Evolutionary conservation across 2,888 invertebrate genomes (phyloP).

Genomic region (Caenorhabditis sp.): DNA sequence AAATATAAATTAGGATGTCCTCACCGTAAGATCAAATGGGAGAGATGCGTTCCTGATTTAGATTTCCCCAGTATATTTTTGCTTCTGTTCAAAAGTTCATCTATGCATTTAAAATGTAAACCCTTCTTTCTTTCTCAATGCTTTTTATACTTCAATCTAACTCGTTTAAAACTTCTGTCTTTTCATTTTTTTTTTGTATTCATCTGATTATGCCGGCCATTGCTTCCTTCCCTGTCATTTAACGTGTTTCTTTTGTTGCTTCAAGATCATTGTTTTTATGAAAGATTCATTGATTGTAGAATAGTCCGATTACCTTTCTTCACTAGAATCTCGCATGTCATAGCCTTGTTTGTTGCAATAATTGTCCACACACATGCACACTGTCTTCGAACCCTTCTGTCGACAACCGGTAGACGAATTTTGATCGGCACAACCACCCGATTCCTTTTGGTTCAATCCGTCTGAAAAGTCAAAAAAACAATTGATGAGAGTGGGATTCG

Average conservation of each 20-base stretch:
- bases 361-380: slow-evolving; percentile 25
- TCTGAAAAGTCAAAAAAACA: slow-evolving; percentile 38
- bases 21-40: no score
- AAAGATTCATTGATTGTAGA: slow-evolving; percentile 18
- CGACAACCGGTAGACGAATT: slow-evolving; percentile 36
- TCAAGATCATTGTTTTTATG: slow-evolving; percentile 29
- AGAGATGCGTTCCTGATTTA: no score
- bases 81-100: background rate
- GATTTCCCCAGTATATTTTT: no score
- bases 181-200: background rate
- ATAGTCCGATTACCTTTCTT: slow-evolving; percentile 11
- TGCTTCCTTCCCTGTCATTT: slow-evolving; percentile 12
- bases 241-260: slow-evolving; percentile 29
- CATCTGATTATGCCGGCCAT: slow-evolving; percentile 12
- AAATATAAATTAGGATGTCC: no score
- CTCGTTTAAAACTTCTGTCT: slow-evolving; percentile 6
- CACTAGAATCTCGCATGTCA: slow-evolving; percentile 44
- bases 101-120: slow-evolving; percentile 52
- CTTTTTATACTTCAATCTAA: slow-evolving; percentile 18
- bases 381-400: slow-evolving; percentile 20
- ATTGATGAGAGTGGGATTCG: slow-evolving; percentile 79
- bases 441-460: slow-evolving; percentile 21
- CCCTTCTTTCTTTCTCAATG: slow-evolving; percentile 6
- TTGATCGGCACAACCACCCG: slow-evolving; percentile 40
- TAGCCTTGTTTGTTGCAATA: slow-evolving; percentile 52